Evolutionary conservation across 2,113 vertebrate species (phyloP).

Genomic region (Eolophus roseicapilla): DNA sequence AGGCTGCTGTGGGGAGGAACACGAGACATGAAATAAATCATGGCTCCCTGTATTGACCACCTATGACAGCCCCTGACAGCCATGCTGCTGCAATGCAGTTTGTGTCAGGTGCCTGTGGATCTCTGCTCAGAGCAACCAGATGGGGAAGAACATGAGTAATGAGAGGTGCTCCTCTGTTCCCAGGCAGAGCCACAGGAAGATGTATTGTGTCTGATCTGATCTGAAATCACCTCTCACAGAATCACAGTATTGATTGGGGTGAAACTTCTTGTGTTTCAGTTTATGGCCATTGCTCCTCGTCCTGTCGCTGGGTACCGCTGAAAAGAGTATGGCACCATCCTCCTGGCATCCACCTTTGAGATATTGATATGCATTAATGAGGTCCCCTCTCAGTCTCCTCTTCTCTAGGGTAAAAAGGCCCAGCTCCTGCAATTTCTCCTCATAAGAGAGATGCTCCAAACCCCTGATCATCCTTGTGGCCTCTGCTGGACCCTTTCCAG

Average conservation of each 20-base stretch:
- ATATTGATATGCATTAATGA: background rate
- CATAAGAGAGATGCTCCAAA: background rate
- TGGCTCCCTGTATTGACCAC: background rate
- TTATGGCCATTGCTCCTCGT: background rate
- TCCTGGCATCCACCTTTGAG: background rate
- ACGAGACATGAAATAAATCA: background rate
- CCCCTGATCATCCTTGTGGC: background rate
- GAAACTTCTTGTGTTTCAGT: background rate
- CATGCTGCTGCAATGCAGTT: background rate
- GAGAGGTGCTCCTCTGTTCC: background rate
- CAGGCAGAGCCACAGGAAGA: background rate
- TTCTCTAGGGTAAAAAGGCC: background rate
- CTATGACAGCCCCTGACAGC: background rate
- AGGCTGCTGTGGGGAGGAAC: background rate
- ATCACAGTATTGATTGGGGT: background rate
- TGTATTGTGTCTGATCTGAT: background rate
- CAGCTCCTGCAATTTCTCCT: background rate
- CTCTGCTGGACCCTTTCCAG: background rate
- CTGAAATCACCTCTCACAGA: background rate
- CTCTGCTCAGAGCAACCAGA: background rate
- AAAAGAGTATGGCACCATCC: background rate
- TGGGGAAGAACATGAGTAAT: background rate
- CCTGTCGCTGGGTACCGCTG: background rate
- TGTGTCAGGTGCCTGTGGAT: background rate
- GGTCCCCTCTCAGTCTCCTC: background rate